phyloP scores from a whole-genome alignment of 2,797 vertebrate genomes.

The Falco cherrug region DNA sequence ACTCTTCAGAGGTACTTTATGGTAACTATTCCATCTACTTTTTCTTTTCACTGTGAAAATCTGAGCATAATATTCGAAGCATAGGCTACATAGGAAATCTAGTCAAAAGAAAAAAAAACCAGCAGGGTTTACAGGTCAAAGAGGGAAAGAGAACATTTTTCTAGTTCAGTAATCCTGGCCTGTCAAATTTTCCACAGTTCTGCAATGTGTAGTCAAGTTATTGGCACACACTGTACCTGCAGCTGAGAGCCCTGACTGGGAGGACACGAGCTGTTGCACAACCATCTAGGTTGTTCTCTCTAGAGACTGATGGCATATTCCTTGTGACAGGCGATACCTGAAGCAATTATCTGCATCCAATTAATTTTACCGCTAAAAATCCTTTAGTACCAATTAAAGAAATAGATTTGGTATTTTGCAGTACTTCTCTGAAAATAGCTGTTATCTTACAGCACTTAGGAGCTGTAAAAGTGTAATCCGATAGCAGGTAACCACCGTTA shows the following conservation, averaged over 20 bases:
- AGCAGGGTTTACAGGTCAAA: background rate
- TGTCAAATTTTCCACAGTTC: background rate
- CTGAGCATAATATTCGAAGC: background rate
- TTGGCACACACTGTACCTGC: background rate
- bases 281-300: background rate
- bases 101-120: background rate
- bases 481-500: background rate
- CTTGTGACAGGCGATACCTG: background rate
- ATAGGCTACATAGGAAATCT: background rate
- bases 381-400: background rate
- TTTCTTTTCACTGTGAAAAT: background rate
- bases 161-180: background rate
- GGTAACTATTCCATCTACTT: background rate
- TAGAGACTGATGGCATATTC: background rate
- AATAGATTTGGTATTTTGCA: background rate
- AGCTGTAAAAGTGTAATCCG: background rate
- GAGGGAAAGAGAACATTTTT: background rate
- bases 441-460: background rate
- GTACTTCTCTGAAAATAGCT: background rate
- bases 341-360: background rate
- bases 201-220: background rate
- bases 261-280: background rate
- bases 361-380: background rate
- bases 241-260: background rate
- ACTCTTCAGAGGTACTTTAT: background rate